Conservation (phyloP, 2,888 invertebrate genomes). For the Elegia similella region DNA sequence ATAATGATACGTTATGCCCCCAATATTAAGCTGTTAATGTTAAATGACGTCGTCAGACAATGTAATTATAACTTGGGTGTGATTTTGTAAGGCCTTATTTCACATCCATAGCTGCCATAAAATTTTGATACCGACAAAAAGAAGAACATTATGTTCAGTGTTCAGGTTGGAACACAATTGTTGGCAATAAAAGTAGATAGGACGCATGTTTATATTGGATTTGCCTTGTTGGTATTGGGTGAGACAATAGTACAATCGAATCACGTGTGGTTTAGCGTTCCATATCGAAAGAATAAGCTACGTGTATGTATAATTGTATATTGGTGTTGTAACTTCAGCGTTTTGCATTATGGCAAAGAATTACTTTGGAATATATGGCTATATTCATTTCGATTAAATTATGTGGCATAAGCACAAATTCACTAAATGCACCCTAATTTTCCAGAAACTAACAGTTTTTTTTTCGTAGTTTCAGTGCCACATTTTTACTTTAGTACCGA, state of each 20-base stretch:
- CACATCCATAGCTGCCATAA: neutral
- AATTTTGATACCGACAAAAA: neutral
- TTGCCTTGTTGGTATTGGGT: constrained; percentile 7
- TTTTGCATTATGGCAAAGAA: no score
- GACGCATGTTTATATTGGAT: constrained; percentile 3
- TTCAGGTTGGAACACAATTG: neutral
- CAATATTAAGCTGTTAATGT: constrained; percentile 11
- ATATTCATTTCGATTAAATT: no score
- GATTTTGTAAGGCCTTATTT: constrained; percentile 10
- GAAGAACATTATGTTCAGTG: neutral
- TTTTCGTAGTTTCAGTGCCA: no score
- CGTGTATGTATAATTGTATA: neutral
- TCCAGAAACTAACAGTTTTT: no score
- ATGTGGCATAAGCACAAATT: no score
- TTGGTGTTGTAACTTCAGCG: no score
- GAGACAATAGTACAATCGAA: constrained; percentile 14
- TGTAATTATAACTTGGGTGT: constrained; percentile 11
- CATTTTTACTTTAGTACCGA: no score
- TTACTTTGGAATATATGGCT: no score
- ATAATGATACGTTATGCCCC: neutral
- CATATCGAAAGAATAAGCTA: neutral
- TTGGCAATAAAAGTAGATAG: neutral
- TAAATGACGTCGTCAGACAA: constrained; percentile 9
- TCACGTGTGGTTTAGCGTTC: constrained; percentile 6
- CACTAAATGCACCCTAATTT: no score